Percentiles rank a stretch among this genome's conserved stretches.
Conservation (phyloP, 2,113 vertebrate species). For the Geococcyx californianus region DNA sequence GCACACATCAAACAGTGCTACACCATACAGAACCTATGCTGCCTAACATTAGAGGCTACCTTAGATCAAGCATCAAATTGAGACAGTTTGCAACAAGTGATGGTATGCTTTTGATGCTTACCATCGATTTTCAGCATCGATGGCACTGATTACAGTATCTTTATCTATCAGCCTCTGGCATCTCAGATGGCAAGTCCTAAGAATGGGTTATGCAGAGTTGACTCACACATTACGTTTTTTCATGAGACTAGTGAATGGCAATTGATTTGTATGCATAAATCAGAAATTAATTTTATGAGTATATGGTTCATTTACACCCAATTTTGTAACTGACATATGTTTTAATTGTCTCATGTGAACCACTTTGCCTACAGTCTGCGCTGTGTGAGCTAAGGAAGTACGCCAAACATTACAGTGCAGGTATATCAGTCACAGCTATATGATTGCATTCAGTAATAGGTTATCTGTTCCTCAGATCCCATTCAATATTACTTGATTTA, state of each 20-base stretch:
- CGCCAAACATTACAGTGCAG: not conserved
- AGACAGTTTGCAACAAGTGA: not conserved
- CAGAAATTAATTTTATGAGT: not conserved
- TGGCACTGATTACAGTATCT: not conserved
- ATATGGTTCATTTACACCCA: not conserved
- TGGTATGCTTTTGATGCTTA: not conserved
- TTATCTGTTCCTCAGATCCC: not conserved
- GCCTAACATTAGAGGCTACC: not conserved
- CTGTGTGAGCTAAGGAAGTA: not conserved
- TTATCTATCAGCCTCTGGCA: not conserved
- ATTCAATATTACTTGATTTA: not conserved
- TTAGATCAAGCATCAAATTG: not conserved
- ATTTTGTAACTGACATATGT: constrained; percentile 69
- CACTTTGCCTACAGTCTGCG: not conserved
- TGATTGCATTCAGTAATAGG: not conserved
- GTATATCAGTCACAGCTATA: not conserved
- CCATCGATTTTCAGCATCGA: not conserved
- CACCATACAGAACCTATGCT: not conserved
- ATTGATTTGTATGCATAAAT: not conserved
- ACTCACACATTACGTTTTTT: constrained; percentile 6
- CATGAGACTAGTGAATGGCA: not conserved
- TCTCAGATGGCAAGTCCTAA: not conserved
- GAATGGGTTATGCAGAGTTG: not conserved
- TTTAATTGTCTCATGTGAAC: not conserved
- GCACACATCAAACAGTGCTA: not conserved